Evolutionary conservation across 2,888 invertebrate genomes (phyloP).

Genomic region (Limnephilus lunatus): DNA sequence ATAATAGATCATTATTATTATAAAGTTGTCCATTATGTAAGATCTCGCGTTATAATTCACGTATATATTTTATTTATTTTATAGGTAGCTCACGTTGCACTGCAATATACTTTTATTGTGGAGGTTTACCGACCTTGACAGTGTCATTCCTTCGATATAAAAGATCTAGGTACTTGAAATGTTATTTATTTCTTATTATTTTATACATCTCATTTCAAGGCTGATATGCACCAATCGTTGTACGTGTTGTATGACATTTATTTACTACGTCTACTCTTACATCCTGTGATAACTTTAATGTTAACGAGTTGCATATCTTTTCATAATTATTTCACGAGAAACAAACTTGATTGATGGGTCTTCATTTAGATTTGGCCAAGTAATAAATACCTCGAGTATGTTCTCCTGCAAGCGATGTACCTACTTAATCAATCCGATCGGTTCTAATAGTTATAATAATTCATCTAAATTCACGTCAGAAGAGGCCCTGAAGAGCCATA

Average conservation of each 20-base stretch:
- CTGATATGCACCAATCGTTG: not conserved
- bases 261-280: not conserved
- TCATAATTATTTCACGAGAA: not conserved
- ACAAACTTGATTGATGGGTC: not conserved
- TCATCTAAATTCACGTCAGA: not conserved
- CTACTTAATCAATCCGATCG: conserved; percentile 1
- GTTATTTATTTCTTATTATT: not conserved
- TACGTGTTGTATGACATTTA: not conserved
- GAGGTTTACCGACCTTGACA: not conserved
- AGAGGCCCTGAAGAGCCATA: not conserved
- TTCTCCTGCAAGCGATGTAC: not conserved
- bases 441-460: not conserved
- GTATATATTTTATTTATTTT: not conserved
- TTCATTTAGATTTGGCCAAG: not conserved
- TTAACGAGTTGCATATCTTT: not conserved
- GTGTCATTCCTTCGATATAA: not conserved
- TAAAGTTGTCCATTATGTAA: not conserved
- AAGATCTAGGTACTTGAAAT: not conserved
- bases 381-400: not conserved
- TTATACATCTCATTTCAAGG: not conserved
- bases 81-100: not conserved
- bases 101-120: not conserved
- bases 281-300: not conserved
- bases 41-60: not conserved
- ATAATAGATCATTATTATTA: not conserved